Conservation (phyloP, 2,797 vertebrate genomes). For the Mus caroli region DNA sequence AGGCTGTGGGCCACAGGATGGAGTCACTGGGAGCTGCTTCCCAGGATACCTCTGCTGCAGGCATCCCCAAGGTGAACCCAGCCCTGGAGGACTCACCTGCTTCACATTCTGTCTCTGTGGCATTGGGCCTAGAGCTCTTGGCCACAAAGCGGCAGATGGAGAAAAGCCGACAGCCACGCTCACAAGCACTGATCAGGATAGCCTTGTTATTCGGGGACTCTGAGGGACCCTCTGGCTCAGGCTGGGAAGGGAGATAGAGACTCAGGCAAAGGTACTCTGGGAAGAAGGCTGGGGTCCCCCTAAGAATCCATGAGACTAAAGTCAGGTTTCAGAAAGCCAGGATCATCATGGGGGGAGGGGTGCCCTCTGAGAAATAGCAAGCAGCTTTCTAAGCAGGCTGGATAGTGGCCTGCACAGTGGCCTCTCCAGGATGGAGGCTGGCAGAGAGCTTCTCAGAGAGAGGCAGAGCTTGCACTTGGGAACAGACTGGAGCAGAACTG, state of each 20-base stretch:
- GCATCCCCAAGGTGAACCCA: not conserved
- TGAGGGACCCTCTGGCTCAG: not conserved
- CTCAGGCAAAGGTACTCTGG: not conserved
- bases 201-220: slow-evolving; percentile 87
- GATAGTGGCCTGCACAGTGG: too few species aligned
- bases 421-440: not conserved
- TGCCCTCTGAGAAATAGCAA: not conserved
- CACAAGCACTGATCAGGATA: slow-evolving; percentile 95
- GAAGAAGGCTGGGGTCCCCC: not conserved
- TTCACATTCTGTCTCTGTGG: slow-evolving; percentile 95
- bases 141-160: slow-evolving; percentile 99
- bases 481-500: not conserved
- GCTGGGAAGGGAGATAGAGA: not conserved
- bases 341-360: too few species aligned
- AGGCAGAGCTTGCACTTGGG: too few species aligned
- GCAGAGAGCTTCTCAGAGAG: not conserved
- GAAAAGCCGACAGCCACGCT: slow-evolving; percentile 97
- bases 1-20: slow-evolving; percentile 88
- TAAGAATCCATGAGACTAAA: not conserved
- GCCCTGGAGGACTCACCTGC: slow-evolving; percentile 90
- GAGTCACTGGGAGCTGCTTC: not conserved
- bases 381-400: not conserved
- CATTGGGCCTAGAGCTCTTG: slow-evolving; percentile 94
- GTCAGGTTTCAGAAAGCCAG: not conserved
- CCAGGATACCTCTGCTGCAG: not conserved